Conservation (phyloP, 2,888 invertebrate genomes). For the Meteorus cinctellus region DNA sequence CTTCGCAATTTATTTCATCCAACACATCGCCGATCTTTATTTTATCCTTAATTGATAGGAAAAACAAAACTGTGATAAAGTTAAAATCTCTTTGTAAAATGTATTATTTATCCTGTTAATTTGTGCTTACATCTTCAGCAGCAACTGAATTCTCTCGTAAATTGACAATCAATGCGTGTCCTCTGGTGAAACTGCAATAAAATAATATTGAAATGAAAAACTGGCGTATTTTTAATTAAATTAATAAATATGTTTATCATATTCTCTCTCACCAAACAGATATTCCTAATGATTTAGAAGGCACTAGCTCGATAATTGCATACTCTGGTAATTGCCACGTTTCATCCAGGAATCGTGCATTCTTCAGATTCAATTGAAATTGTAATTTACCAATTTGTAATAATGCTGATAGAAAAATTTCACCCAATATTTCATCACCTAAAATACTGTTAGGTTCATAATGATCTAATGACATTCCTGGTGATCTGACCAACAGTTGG, state of each 20-base stretch:
- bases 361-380: conserved; percentile 76
- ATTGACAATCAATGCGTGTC: conserved; percentile 77
- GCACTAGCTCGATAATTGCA: conserved; percentile 77
- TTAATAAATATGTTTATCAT: conserved; percentile 16
- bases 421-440: conserved; percentile 79
- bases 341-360: conserved; percentile 78
- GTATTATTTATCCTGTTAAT: neutral
- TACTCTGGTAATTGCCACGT: conserved; percentile 78
- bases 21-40: conserved; percentile 79
- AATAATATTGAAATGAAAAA: conserved; percentile 12
- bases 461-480: conserved; percentile 63
- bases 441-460: conserved; percentile 73
- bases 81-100: conserved; percentile 28
- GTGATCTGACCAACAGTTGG: conserved; percentile 72
- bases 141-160: conserved; percentile 78
- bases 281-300: conserved; percentile 78
- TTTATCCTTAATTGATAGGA: conserved; percentile 72
- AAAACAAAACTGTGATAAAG: conserved; percentile 25
- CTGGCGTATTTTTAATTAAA: neutral
- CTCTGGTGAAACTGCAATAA: conserved; percentile 75
- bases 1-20: conserved; percentile 78
- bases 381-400: conserved; percentile 75
- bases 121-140: conserved; percentile 78
- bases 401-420: conserved; percentile 77
- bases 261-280: conserved; percentile 74